These are phyloP conservation scores for Drosophila tsacasi DNA, from an alignment of 1,140 invertebrate species.

Conservation along the genomic window DNA sequence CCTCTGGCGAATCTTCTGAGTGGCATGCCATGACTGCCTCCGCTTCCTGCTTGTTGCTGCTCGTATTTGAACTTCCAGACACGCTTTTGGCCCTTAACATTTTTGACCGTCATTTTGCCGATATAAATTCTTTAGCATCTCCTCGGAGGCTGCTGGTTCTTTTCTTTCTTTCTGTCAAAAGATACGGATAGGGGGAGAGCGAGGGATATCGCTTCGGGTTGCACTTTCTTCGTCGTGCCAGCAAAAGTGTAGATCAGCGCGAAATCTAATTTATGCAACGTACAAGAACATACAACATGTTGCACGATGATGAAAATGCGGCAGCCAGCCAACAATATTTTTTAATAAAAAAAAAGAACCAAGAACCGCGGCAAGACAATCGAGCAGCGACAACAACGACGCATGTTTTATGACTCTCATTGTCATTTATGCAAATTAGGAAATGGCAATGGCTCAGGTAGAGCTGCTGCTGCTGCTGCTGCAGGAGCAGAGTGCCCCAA, in stretches of 20 bases:
- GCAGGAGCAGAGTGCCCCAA: conserved; percentile 31
- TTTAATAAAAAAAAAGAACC: conserved; percentile 59
- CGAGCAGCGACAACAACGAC: conserved; percentile 76
- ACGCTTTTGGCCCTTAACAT: conserved; percentile 84
- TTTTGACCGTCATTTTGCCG: conserved; percentile 82
- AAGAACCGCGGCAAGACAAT: conserved; percentile 53
- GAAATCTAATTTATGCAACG: conserved; percentile 81
- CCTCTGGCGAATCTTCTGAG: conserved; percentile 32
- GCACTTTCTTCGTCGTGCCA: conserved; percentile 77
- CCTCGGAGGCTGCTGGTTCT: conserved; percentile 15
- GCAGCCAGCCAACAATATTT: conserved; percentile 66
- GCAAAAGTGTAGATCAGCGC: conserved; percentile 80
- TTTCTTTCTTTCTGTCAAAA: conserved; percentile 28
- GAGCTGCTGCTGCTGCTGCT: conserved; percentile 27
- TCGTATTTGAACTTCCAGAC: conserved; percentile 81
- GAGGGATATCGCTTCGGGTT: conserved; percentile 71
- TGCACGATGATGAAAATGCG: conserved; percentile 75
- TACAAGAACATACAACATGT: conserved; percentile 74
- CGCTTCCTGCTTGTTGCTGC: conserved; percentile 55
- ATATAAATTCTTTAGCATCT: conserved; percentile 76
- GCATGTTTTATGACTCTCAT: conserved; percentile 85
- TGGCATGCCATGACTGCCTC: conserved; percentile 60
- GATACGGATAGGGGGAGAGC: background rate
- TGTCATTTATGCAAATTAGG: conserved; percentile 85
- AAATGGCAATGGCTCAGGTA: conserved; percentile 52